Evolutionary conservation across 2,113 vertebrate species (phyloP), one percentile per base, ranked within the genome.

Genomic region (Psettodes erumei): DNA sequence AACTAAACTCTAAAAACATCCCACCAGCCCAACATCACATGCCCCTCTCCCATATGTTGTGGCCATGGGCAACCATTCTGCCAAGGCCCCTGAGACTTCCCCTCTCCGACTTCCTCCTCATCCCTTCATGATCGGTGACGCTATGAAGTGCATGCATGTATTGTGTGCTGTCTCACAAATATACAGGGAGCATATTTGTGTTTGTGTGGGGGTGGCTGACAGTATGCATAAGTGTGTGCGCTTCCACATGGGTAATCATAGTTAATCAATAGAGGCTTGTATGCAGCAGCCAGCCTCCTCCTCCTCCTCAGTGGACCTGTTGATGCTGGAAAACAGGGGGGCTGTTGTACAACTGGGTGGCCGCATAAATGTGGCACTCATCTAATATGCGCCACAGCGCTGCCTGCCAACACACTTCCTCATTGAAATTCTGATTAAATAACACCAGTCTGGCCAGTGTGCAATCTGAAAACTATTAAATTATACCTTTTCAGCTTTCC

Each of bases 271-370:
- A 86, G 87, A 82, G 47, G 85, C 68, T 86, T 89, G 88, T 93
- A 87, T 88, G 77, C 66, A 50, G 64, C 70, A 71, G 68, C 62
- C 11, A 75, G 74, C 69, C 62, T 68, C 77, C 68, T 42, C 72
- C 72, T 73, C 81, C 61, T 65, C 69, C 84, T 88, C 88, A 83
- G 86, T 68, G 64, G 85, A 92, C 91, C 86, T 87, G 88, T 89
- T 88, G 90, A 87, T 88, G 90, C 86, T 69, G 66, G 86, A 55
- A 90, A 86, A 93, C 91, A 93, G 91, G 90, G 77, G 67, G 63
- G 69, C 77, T 82, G 86, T 92, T 93, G 91, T 93, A 84, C 71
- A 64, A 81, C 85, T 73, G 77, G 86, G 84, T 83, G 85, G 87
- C 78, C 79, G 42, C 81, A 87, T 84, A 84, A 85, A 92, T 91